A percentile compares a stretch with the other conserved stretches of the same genome.
Conservation (phyloP, 2,888 invertebrate genomes). For the Ophion slaviceki region DNA sequence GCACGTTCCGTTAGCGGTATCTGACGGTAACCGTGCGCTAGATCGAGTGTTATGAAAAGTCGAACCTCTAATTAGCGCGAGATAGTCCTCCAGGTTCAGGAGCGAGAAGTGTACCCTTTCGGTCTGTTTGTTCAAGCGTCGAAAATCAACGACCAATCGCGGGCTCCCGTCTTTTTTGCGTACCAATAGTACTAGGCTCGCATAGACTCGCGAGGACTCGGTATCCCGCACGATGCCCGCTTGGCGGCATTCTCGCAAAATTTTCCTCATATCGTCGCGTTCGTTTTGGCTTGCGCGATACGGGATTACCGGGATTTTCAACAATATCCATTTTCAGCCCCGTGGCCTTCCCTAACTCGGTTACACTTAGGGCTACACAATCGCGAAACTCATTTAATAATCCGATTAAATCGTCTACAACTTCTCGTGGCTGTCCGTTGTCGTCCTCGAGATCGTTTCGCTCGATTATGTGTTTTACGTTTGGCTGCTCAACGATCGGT, state of each 20-base stretch:
- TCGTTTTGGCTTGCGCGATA: constrained; percentile 22
- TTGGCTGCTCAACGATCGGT: background rate
- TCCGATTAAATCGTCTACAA: background rate
- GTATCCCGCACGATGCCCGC: constrained; percentile 43
- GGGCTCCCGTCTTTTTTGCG: too few species aligned
- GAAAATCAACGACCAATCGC: too few species aligned
- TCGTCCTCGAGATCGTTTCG: background rate
- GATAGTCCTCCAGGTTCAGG: too few species aligned
- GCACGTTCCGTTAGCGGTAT: too few species aligned
- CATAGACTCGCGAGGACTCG: background rate
- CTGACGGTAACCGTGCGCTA: too few species aligned
- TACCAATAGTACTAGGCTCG: too few species aligned
- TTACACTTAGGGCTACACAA: background rate
- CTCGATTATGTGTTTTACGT: background rate
- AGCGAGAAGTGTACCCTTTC: too few species aligned
- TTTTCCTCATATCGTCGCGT: background rate
- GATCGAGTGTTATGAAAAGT: constrained; percentile 1
- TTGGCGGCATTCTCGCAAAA: constrained; percentile 38
- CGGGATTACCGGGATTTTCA: constrained; percentile 8
- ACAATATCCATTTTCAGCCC: background rate
- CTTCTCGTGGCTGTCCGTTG: constrained; percentile 22
- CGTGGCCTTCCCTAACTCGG: constrained; percentile 20
- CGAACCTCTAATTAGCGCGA: too few species aligned
- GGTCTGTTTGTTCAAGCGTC: too few species aligned
- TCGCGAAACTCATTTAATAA: too few species aligned